These are phyloP conservation scores for Pissodes strobi DNA, from an alignment of 1,140 invertebrate genomes.

Conservation along the genomic window DNA sequence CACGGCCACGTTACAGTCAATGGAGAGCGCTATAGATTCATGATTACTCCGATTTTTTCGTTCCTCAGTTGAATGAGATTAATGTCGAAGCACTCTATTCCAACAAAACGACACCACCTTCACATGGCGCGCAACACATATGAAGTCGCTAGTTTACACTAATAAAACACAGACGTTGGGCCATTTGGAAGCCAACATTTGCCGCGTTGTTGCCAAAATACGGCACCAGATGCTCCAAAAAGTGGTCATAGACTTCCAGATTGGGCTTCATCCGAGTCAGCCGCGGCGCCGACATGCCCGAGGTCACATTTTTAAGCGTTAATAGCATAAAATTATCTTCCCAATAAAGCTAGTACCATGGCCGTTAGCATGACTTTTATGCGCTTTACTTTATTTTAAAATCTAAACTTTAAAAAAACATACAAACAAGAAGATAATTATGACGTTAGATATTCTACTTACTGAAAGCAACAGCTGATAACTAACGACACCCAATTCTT, in stretches of 20 bases:
- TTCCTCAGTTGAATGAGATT: no score
- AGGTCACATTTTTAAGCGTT: constrained; percentile 3
- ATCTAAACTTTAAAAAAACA: no score
- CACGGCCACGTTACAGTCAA: constrained; percentile 25
- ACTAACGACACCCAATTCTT: constrained; percentile 95
- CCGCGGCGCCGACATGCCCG: not conserved
- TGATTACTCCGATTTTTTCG: no score
- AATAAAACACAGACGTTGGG: constrained; percentile 39
- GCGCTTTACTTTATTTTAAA: no score
- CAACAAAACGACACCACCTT: constrained; percentile 38
- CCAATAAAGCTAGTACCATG: no score
- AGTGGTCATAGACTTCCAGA: not conserved
- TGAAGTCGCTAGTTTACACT: constrained; percentile 13
- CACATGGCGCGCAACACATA: constrained; percentile 31
- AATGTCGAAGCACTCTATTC: constrained; percentile 25
- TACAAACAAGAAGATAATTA: not conserved
- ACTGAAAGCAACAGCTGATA: constrained; percentile 83
- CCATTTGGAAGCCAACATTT: constrained; percentile 41
- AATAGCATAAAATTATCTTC: no score
- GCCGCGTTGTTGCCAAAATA: constrained; percentile 39
- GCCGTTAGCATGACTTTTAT: no score
- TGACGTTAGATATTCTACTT: constrained; percentile 6
- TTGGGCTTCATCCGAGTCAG: constrained; percentile 1
- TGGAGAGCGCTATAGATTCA: no score
- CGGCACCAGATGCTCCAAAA: constrained; percentile 31